phyloP scores from a whole-genome alignment of 2,113 vertebrate genomes.

The Mesocricetus auratus region DNA sequence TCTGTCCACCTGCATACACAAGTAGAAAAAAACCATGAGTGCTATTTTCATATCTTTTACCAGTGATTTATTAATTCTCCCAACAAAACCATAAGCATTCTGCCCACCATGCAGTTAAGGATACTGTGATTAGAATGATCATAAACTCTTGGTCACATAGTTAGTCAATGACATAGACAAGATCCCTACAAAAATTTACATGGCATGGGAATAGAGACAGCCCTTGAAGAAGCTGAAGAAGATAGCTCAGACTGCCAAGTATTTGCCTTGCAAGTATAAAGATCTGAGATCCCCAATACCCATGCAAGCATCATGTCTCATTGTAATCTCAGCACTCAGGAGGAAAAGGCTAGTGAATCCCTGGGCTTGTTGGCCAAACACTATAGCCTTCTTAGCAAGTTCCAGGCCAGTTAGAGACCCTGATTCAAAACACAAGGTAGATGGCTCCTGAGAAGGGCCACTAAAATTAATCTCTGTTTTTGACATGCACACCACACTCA shows the following conservation, averaged over 20 bases:
- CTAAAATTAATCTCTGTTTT: not conserved
- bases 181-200: not conserved
- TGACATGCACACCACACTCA: not conserved
- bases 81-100: not conserved
- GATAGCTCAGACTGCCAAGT: not conserved
- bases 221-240: not conserved
- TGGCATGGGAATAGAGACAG: not conserved
- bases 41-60: not conserved
- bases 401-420: not conserved
- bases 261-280: not conserved
- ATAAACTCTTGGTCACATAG: not conserved
- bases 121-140: not conserved
- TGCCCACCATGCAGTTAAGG: not conserved
- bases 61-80: not conserved
- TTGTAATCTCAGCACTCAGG: not conserved
- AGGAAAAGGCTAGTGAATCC: not conserved
- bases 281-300: not conserved
- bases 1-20: not conserved
- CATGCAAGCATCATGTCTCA: not conserved
- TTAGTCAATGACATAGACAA: not conserved
- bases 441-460: not conserved
- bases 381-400: not conserved
- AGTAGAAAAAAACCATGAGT: not conserved
- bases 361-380: not conserved
- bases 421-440: not conserved